These are phyloP conservation scores for Paradoxurus hermaphroditus DNA, from an alignment of 2,113 vertebrate genomes.

Conservation along the genomic window DNA sequence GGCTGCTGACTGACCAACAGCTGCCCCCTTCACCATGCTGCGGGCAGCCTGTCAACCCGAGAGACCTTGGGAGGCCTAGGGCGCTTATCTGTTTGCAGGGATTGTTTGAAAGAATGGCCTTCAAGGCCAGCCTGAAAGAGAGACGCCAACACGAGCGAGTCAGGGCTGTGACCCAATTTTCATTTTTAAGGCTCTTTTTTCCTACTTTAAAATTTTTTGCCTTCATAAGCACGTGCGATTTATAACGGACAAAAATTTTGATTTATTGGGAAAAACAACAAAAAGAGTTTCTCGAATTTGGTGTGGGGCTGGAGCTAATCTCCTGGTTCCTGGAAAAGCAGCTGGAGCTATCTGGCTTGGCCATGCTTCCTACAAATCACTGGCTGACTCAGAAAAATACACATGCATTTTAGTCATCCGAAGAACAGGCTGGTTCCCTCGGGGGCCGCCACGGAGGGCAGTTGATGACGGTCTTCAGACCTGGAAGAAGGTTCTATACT, in stretches of 20 bases:
- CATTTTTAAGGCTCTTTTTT: slow-evolving; percentile 3
- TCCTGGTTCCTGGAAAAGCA: slow-evolving; percentile 43
- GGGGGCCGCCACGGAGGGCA: neutral
- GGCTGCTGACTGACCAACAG: neutral
- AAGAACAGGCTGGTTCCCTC: neutral
- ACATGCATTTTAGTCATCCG: neutral
- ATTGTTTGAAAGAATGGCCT: neutral
- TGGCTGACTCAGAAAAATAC: slow-evolving; percentile 45
- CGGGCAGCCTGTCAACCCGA: neutral
- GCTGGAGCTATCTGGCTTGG: neutral
- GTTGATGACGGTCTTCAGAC: neutral
- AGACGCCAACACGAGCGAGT: slow-evolving; percentile 18
- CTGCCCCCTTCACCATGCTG: neutral
- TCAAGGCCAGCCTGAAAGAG: neutral
- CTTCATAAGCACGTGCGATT: neutral
- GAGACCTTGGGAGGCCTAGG: neutral
- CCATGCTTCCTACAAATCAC: neutral
- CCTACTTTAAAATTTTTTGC: neutral
- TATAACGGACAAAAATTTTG: neutral
- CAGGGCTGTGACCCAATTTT: slow-evolving; percentile 13
- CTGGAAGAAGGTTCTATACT: neutral
- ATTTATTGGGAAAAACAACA: neutral
- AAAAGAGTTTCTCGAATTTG: neutral
- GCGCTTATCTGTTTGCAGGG: neutral
- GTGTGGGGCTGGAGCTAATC: neutral